Evolutionary conservation across 2,888 invertebrate species (phyloP).

Genomic region (Carcina quercana): DNA sequence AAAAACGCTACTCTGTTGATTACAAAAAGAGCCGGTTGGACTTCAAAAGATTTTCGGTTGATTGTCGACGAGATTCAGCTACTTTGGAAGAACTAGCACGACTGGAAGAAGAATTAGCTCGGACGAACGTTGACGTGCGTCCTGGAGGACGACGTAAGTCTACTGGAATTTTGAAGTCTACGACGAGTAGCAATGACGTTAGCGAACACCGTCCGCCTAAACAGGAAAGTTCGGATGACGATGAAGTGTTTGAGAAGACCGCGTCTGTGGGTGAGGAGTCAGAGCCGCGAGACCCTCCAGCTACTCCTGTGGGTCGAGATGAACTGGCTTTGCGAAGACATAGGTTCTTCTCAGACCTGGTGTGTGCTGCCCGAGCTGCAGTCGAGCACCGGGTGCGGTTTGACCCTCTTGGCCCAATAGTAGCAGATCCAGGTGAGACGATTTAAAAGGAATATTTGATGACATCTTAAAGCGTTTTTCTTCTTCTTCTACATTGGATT

Average conservation of each 20-base stretch:
- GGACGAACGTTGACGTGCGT: conserved; percentile 56
- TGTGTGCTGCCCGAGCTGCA: conserved; percentile 81
- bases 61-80: conserved; percentile 52
- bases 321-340: conserved; percentile 84
- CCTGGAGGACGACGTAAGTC: conserved; percentile 53
- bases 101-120: conserved; percentile 54
- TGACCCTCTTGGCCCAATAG: conserved; percentile 80
- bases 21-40: conserved; percentile 52
- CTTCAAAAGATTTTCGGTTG: conserved; percentile 62
- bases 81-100: conserved; percentile 54
- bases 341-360: conserved; percentile 85
- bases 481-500: no score
- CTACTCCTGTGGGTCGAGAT: conserved; percentile 85
- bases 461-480: no score
- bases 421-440: conserved; percentile 74
- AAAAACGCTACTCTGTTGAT: conserved; percentile 60
- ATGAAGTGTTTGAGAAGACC: conserved; percentile 77
- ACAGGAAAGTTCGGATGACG: conserved; percentile 56
- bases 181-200: conserved; percentile 48
- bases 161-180: conserved; percentile 61
- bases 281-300: conserved; percentile 79
- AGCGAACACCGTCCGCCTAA: conserved; percentile 31
- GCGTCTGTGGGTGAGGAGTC: conserved; percentile 47
- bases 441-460: no score
- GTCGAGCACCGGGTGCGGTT: conserved; percentile 84